Conservation (phyloP, 2,113 vertebrate genomes). For the Bujurquina vittata region DNA sequence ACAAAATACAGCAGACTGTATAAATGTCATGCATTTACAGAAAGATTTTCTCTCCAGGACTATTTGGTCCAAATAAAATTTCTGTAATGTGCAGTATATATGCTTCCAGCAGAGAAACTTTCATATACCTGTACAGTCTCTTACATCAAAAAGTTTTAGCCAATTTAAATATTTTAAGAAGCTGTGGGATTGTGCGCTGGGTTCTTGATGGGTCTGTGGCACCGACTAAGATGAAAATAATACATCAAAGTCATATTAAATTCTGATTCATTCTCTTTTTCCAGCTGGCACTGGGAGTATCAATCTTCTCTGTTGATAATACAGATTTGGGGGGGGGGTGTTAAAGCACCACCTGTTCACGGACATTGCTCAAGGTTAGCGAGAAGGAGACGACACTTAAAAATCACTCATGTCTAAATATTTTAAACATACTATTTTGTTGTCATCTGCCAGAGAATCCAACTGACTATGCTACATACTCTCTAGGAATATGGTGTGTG, state of each 20-base stretch:
- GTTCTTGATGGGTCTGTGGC: constrained; percentile 59
- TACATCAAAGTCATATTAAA: constrained; percentile 78
- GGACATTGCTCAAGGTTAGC: constrained; percentile 51
- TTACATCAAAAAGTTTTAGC: constrained; percentile 46
- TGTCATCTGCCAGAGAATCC: not conserved
- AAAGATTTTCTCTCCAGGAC: not conserved
- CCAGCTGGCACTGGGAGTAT: constrained; percentile 56
- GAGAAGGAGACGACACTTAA: constrained; percentile 35
- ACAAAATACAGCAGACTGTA: not conserved
- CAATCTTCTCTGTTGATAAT: constrained; percentile 68
- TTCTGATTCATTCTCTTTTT: constrained; percentile 72
- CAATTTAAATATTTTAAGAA: constrained; percentile 79
- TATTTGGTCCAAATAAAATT: not conserved
- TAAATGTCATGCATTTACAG: not conserved
- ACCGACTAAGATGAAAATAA: constrained; percentile 71
- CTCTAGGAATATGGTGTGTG: not conserved
- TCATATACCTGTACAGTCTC: constrained; percentile 24
- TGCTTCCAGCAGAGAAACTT: not conserved
- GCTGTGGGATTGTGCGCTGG: constrained; percentile 61
- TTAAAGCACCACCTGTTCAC: constrained; percentile 42
- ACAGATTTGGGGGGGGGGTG: constrained; percentile 33
- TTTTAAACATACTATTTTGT: constrained; percentile 12
- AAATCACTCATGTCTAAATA: constrained; percentile 32
- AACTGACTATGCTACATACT: not conserved
- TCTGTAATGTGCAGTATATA: not conserved